Evolutionary conservation across 2,888 invertebrate species (phyloP).

Genomic region (Cantharis nigra): DNA sequence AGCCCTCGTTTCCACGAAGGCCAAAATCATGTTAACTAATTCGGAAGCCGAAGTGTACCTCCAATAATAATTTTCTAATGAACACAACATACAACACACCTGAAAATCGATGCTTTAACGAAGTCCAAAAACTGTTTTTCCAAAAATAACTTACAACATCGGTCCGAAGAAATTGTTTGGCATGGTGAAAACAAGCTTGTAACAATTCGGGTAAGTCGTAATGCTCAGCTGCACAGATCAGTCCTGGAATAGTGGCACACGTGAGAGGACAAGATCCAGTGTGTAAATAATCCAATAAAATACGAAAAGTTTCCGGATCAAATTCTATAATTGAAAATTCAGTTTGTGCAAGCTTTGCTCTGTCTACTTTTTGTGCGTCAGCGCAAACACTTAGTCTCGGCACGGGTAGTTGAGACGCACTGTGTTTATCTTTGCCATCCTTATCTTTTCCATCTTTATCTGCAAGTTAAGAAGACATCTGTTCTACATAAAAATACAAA

Average conservation of each 20-base stretch:
- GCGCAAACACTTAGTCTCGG: slow-evolving; percentile 91
- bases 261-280: slow-evolving; percentile 91
- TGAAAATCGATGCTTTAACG: slow-evolving; percentile 48
- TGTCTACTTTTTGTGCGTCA: slow-evolving; percentile 91
- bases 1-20: slow-evolving; percentile 86
- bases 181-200: slow-evolving; percentile 94
- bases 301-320: slow-evolving; percentile 91
- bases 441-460: slow-evolving; percentile 83
- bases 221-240: slow-evolving; percentile 93
- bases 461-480: slow-evolving; percentile 51
- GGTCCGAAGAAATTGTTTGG: slow-evolving; percentile 89
- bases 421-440: slow-evolving; percentile 76
- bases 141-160: slow-evolving; percentile 71
- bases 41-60: slow-evolving; percentile 92
- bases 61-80: slow-evolving; percentile 94
- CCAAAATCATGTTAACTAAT: slow-evolving; percentile 91
- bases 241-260: slow-evolving; percentile 89
- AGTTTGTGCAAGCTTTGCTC: slow-evolving; percentile 88
- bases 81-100: slow-evolving; percentile 91
- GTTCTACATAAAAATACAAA: slow-evolving; percentile 7
- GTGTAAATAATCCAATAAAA: slow-evolving; percentile 88
- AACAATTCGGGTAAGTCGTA: slow-evolving; percentile 90
- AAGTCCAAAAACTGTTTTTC: not conserved
- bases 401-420: slow-evolving; percentile 75
- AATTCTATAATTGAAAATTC: slow-evolving; percentile 96